Percentiles rank a stretch among this genome's conserved stretches.
Conservation (phyloP, 2,797 vertebrate genomes). For the Halcyon chelicuti region DNA sequence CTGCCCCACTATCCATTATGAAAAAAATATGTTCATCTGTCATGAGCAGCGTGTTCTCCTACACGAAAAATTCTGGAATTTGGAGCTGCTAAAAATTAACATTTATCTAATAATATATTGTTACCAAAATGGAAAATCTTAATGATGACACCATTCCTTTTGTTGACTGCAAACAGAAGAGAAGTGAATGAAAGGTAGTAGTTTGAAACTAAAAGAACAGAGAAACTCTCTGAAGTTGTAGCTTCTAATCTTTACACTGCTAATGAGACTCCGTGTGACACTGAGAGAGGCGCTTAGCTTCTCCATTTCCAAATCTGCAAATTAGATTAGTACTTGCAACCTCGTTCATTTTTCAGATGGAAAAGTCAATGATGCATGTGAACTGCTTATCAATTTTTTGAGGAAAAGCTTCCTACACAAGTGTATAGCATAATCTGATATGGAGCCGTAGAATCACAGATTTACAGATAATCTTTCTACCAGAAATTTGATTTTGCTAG, state of each 20-base stretch:
- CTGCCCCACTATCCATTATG: slow-evolving; percentile 81
- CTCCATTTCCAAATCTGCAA: not conserved
- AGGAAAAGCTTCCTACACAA: not conserved
- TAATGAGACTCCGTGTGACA: not conserved
- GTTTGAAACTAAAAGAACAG: not conserved
- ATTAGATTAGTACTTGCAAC: not conserved
- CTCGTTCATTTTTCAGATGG: not conserved
- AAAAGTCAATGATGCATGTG: not conserved
- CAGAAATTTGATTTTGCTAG: not conserved
- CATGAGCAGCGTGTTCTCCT: slow-evolving; percentile 61
- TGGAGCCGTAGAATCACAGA: not conserved
- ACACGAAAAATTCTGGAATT: slow-evolving; percentile 79
- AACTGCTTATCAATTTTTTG: not conserved
- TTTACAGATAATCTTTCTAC: not conserved
- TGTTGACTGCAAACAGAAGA: not conserved
- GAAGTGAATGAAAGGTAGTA: not conserved
- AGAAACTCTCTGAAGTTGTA: not conserved
- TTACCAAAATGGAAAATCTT: not conserved
- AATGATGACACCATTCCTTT: not conserved
- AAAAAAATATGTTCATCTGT: slow-evolving; percentile 82
- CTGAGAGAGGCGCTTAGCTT: not conserved
- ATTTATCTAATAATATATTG: not conserved
- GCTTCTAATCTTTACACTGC: not conserved
- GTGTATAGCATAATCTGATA: not conserved
- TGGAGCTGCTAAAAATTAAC: slow-evolving; percentile 19